These are phyloP conservation scores for Pungitius pungitius DNA, from an alignment of 2,113 vertebrate genomes.

Conservation along the genomic window DNA sequence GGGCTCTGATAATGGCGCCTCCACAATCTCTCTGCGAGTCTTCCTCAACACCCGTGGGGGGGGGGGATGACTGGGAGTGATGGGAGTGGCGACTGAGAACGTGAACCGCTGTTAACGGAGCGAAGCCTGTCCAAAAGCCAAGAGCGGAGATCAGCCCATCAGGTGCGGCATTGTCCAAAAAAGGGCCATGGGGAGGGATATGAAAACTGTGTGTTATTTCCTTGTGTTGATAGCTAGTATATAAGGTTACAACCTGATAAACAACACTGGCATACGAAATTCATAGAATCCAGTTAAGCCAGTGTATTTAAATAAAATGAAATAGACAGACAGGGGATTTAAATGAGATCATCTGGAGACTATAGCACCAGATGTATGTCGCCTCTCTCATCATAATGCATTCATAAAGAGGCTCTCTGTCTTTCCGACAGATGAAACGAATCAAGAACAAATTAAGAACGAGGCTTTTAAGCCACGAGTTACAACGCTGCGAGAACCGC, in stretches of 20 bases:
- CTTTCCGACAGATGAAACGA: conserved; percentile 25
- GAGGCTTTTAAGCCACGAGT: conserved; percentile 5
- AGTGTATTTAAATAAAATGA: conserved; percentile 10
- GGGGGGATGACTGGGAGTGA: conserved; percentile 53
- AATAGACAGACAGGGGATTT: conserved; percentile 7
- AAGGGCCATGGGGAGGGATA: conserved; percentile 6
- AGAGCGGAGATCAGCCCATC: conserved; percentile 46
- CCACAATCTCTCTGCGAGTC: conserved; percentile 33
- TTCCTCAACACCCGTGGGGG: conserved; percentile 44
- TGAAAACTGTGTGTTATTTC: conserved; percentile 15
- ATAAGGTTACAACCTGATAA: background rate
- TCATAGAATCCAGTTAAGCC: background rate
- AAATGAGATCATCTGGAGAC: conserved; percentile 14
- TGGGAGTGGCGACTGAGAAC: conserved; percentile 59
- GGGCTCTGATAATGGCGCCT: conserved; percentile 60
- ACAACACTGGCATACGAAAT: background rate
- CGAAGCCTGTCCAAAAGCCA: conserved; percentile 3
- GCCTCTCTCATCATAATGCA: background rate
- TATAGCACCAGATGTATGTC: background rate
- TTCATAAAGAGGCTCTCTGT: conserved; percentile 1
- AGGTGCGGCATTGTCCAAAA: conserved; percentile 14
- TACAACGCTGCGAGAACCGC: conserved; percentile 5
- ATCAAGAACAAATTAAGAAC: conserved; percentile 23
- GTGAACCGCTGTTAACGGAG: conserved; percentile 51
- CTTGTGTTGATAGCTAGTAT: background rate